phyloP scores from a whole-genome alignment of 2,888 invertebrate species.

The Leptarthrus brevirostris region DNA sequence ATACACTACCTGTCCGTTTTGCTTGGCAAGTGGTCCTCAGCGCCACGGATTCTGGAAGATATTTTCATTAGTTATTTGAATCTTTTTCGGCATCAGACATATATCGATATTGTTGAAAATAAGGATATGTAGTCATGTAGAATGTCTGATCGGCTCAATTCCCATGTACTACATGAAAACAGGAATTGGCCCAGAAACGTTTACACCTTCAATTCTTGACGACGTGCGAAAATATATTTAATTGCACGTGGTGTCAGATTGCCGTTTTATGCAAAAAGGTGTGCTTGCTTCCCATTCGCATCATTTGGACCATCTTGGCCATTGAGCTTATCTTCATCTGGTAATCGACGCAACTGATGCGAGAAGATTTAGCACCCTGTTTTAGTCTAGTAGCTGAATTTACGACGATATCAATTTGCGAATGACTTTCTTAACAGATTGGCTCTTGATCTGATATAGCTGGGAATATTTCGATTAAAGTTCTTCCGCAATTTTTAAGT shows the following conservation, averaged over 20 bases:
- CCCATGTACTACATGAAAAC: background rate
- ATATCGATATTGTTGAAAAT: too few relatives aligned
- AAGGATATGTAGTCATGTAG: background rate
- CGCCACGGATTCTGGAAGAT: too few relatives aligned
- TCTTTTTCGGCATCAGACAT: too few relatives aligned
- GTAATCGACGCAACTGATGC: background rate
- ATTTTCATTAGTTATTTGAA: too few relatives aligned
- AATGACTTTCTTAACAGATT: background rate
- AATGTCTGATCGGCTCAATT: background rate
- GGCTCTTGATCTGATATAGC: background rate
- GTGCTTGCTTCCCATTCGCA: background rate
- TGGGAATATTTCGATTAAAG: background rate
- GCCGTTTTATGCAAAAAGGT: background rate
- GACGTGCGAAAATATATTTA: background rate
- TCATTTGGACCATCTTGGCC: background rate
- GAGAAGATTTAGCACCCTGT: background rate
- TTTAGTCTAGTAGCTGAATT: background rate
- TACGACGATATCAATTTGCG: background rate
- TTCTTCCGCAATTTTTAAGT: background rate
- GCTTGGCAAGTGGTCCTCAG: too few relatives aligned
- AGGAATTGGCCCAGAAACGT: background rate
- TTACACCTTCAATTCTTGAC: background rate
- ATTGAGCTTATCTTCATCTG: background rate
- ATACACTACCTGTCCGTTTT: too few relatives aligned
- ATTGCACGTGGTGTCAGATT: background rate